Conservation (phyloP, 1,140 invertebrate species). For the Bombus superbus region DNA sequence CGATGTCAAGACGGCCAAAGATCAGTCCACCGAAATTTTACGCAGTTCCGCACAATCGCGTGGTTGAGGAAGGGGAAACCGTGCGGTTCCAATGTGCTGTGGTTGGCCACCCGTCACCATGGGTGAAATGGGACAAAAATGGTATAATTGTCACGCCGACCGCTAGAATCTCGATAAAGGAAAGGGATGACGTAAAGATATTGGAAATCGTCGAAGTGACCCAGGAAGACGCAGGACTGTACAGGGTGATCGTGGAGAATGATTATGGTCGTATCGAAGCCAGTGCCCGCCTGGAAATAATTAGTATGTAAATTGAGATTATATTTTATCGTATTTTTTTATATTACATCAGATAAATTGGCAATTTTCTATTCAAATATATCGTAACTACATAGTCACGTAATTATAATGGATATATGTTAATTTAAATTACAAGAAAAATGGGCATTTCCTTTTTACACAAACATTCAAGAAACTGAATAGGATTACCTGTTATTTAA, state of each 20-base stretch:
- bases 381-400: too few relatives aligned
- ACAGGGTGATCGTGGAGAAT: constrained; percentile 91
- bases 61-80: constrained; percentile 92
- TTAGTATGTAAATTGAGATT: constrained; percentile 82
- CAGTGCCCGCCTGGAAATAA: constrained; percentile 90
- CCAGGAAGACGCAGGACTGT: constrained; percentile 90
- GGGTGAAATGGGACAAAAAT: constrained; percentile 92
- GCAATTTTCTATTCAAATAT: not conserved
- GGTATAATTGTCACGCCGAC: constrained; percentile 86
- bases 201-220: constrained; percentile 91
- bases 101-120: constrained; percentile 89
- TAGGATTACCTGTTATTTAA: not conserved
- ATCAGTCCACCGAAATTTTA: constrained; percentile 91
- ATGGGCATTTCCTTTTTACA: not conserved
- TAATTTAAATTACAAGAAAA: not conserved
- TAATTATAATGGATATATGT: not conserved
- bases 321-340: not conserved
- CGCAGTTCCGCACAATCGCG: constrained; percentile 92
- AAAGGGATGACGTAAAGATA: constrained; percentile 89
- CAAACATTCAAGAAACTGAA: not conserved
- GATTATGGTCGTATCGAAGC: constrained; percentile 92
- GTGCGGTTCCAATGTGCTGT: constrained; percentile 91
- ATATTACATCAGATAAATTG: not conserved
- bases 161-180: constrained; percentile 87
- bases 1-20: constrained; percentile 69